phyloP scores from a whole-genome alignment of 2,113 vertebrate species.

The Melanerpes formicivorus region DNA sequence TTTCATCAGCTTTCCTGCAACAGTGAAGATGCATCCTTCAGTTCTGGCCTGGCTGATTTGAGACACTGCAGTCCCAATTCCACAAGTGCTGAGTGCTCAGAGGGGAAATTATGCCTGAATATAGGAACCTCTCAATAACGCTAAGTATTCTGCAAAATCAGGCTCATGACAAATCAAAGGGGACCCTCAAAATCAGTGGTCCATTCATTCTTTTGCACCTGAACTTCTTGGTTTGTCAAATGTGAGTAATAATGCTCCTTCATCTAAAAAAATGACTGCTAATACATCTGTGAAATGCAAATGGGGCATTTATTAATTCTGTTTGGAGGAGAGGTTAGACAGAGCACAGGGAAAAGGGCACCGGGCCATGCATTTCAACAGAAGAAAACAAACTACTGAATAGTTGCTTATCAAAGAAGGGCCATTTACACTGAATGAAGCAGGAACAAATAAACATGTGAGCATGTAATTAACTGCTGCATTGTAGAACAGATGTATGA shows the following conservation, averaged over 20 bases:
- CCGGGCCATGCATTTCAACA: slow-evolving; percentile 23
- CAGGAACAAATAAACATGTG: not conserved
- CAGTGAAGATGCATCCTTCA: not conserved
- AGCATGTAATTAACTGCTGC: slow-evolving; percentile 7
- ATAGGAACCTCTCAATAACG: slow-evolving; percentile 36
- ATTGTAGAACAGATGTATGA: not conserved
- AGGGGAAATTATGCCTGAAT: slow-evolving; percentile 49
- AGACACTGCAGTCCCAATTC: not conserved
- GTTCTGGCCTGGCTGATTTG: not conserved
- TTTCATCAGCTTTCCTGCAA: not conserved
- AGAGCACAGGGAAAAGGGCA: slow-evolving; percentile 37
- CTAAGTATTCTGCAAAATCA: slow-evolving; percentile 56
- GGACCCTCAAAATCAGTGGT: slow-evolving; percentile 62
- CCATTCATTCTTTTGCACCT: slow-evolving; percentile 67
- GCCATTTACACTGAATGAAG: not conserved
- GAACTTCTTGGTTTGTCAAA: slow-evolving; percentile 61
- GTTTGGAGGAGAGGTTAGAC: slow-evolving; percentile 40
- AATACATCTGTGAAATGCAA: slow-evolving; percentile 58
- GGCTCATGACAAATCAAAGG: slow-evolving; percentile 40
- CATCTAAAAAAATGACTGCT: slow-evolving; percentile 8
- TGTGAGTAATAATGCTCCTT: slow-evolving; percentile 38
- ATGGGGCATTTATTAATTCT: slow-evolving; percentile 36
- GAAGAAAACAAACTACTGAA: slow-evolving; percentile 62
- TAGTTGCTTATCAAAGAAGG: slow-evolving; percentile 45
- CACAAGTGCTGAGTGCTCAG: slow-evolving; percentile 21